phyloP scores from a whole-genome alignment of 2,113 vertebrate genomes.

The Oreochromis tanganicae region DNA sequence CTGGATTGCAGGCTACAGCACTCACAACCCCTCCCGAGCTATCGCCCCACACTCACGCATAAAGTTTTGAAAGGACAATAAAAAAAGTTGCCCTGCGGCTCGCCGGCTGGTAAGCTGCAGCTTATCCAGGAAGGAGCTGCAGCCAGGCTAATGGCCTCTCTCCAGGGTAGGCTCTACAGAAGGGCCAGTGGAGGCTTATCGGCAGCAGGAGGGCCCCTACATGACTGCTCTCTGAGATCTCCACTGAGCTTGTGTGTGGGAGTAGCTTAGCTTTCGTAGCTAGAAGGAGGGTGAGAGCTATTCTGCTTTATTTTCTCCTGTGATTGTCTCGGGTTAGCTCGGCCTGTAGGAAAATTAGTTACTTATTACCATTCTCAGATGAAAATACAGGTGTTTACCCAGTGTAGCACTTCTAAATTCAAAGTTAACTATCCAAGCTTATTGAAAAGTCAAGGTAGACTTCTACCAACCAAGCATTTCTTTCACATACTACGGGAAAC shows the following conservation, averaged over 20 bases:
- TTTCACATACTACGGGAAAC: not conserved
- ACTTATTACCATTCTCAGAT: not conserved
- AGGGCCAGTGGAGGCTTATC: conserved; percentile 52
- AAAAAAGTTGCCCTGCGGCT: conserved; percentile 57
- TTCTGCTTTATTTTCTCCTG: conserved; percentile 3
- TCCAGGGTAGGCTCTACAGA: conserved; percentile 24
- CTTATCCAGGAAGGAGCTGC: conserved; percentile 61
- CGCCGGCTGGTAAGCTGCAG: conserved; percentile 47
- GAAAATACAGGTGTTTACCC: conserved; percentile 27
- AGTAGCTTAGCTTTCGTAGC: conserved; percentile 33
- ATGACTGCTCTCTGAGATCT: conserved; percentile 25
- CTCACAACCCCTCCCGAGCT: conserved; percentile 11
- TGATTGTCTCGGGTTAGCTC: not conserved
- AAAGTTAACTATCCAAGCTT: not conserved
- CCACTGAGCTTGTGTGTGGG: conserved; percentile 24
- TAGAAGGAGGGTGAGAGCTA: not conserved
- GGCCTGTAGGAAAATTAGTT: conserved; percentile 7
- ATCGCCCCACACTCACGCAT: conserved; percentile 35
- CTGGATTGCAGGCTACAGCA: conserved; percentile 10
- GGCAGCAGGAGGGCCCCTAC: conserved; percentile 46
- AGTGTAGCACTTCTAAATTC: conserved; percentile 15
- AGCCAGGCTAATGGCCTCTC: conserved; percentile 60
- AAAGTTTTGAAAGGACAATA: conserved; percentile 65
- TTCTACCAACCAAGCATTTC: not conserved
- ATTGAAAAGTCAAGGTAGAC: conserved; percentile 1